A percentile compares a stretch with the other conserved stretches of the same genome.
Conservation (phyloP, 2,888 invertebrate genomes). For the Metallyticus violacea region DNA sequence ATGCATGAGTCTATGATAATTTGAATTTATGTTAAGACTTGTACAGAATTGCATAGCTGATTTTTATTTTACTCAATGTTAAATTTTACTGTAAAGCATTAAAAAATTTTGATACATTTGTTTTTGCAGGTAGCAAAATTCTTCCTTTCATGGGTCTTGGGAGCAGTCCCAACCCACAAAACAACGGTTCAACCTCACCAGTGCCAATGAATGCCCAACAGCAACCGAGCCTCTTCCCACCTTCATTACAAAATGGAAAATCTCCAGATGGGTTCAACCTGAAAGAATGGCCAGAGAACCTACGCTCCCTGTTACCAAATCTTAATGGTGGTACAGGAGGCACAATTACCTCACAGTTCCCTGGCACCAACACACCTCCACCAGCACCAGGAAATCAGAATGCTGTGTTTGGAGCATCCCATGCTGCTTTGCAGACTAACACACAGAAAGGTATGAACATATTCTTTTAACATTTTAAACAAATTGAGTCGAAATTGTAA, state of each 20-base stretch:
- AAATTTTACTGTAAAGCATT: too few relatives aligned
- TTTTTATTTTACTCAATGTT: too few relatives aligned
- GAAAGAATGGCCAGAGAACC: conserved; percentile 52
- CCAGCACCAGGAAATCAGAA: conserved; percentile 12
- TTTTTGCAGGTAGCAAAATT: conserved; percentile 54
- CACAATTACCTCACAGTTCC: background rate
- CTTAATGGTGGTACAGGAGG: background rate
- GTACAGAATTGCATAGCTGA: too few relatives aligned
- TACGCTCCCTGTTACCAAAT: conserved; percentile 48
- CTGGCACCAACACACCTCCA: conserved; percentile 15
- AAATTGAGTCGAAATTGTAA: too few relatives aligned
- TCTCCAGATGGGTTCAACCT: conserved; percentile 42
- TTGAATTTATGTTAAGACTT: too few relatives aligned
- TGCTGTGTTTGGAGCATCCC: background rate
- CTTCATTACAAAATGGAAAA: conserved; percentile 18
- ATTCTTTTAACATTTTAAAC: too few relatives aligned
- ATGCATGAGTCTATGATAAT: too few relatives aligned
- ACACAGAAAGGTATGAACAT: conserved; percentile 23
- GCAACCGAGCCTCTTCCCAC: background rate
- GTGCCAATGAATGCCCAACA: background rate
- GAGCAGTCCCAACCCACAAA: conserved; percentile 7
- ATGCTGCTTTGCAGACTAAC: conserved; percentile 2
- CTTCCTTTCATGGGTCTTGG: conserved; percentile 50
- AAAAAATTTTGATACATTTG: background rate
- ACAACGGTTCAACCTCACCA: conserved; percentile 23